Percentiles rank a stretch among this genome's conserved stretches.
phyloP scores from a whole-genome alignment of 2,113 vertebrate genomes.

The Brachyistius frenatus region DNA sequence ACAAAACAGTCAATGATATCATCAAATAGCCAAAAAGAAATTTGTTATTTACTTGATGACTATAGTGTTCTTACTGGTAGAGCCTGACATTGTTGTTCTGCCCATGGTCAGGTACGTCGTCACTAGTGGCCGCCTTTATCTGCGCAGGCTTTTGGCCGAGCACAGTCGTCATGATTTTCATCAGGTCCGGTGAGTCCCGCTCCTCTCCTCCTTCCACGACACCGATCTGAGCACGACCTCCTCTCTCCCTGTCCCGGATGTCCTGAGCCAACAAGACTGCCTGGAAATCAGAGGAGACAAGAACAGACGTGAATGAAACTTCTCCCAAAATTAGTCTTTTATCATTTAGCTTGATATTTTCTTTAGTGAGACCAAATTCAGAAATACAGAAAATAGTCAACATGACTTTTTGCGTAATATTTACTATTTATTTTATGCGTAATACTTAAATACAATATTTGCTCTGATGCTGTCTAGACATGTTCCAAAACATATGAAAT shows the following conservation, averaged over 20 bases:
- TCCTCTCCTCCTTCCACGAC: constrained; percentile 88
- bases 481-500: too few species aligned
- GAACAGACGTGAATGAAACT: not conserved
- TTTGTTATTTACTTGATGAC: not conserved
- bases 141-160: constrained; percentile 83
- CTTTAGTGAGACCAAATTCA: too few species aligned
- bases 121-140: constrained; percentile 80
- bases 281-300: constrained; percentile 66
- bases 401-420: too few species aligned
- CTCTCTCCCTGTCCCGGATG: constrained; percentile 91
- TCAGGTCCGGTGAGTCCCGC: constrained; percentile 83
- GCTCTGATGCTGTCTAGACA: too few species aligned
- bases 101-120: constrained; percentile 75
- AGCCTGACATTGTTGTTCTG: constrained; percentile 85
- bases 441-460: too few species aligned
- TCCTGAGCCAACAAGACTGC: constrained; percentile 88
- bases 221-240: constrained; percentile 88
- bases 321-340: not conserved
- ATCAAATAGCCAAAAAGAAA: not conserved
- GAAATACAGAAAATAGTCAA: too few species aligned
- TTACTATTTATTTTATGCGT: too few species aligned
- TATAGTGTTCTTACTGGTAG: constrained; percentile 84
- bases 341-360: too few species aligned
- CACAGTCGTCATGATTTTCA: constrained; percentile 88
- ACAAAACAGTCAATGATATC: not conserved